Evolutionary conservation across 2,113 vertebrate species (phyloP).

Genomic region (Melanotaenia duboulayi): DNA sequence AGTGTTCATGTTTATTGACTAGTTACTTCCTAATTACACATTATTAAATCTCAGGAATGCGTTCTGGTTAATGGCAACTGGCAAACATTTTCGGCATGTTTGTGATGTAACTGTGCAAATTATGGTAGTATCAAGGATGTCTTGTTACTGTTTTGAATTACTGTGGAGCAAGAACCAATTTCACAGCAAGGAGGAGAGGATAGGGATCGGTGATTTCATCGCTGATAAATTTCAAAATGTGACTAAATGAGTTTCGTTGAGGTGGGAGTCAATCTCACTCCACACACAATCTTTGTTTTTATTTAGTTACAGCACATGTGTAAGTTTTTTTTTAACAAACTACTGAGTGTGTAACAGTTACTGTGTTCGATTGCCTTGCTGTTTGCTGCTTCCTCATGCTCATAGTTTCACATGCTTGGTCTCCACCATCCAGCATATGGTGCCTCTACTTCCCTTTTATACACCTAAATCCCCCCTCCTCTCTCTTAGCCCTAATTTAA

Average conservation of each 20-base stretch:
- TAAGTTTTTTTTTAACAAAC: slow-evolving; percentile 4
- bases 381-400: slow-evolving; percentile 64
- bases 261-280: slow-evolving; percentile 1
- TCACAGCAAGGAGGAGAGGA: not conserved
- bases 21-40: slow-evolving; percentile 9
- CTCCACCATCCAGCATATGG: slow-evolving; percentile 38
- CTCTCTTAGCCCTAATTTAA: not conserved
- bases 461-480: slow-evolving; percentile 29
- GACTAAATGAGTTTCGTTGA: slow-evolving; percentile 2
- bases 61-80: not conserved
- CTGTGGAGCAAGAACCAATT: not conserved
- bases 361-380: slow-evolving; percentile 42
- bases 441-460: slow-evolving; percentile 9
- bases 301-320: slow-evolving; percentile 5
- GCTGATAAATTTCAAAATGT: slow-evolving; percentile 5
- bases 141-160: slow-evolving; percentile 18
- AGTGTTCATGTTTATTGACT: slow-evolving; percentile 19
- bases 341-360: slow-evolving; percentile 20
- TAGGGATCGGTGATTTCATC: not conserved
- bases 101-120: not conserved
- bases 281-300: not conserved
- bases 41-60: not conserved
- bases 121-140: not conserved
- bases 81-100: not conserved
- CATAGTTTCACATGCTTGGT: slow-evolving; percentile 54